A percentile compares a stretch with the other conserved stretches of the same genome.
Evolutionary conservation across 2,113 vertebrate genomes (phyloP).

Genomic region (Myodes glareolus): DNA sequence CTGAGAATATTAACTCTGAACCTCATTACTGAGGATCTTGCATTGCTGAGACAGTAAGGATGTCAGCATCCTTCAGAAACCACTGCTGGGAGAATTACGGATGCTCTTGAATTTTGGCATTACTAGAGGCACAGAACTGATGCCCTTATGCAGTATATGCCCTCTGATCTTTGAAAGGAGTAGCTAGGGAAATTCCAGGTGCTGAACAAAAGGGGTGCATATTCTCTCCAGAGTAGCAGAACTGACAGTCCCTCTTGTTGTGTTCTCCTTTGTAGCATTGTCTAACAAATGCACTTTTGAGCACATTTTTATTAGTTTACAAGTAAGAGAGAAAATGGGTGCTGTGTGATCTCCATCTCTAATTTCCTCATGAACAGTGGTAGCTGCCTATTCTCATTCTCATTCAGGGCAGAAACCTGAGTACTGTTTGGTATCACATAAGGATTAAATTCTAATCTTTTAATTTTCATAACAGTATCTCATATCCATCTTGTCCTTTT

Average conservation of each 20-base stretch:
- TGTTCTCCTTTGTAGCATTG: not conserved
- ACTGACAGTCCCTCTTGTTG: not conserved
- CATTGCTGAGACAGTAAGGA: conserved; percentile 2
- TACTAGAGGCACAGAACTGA: not conserved
- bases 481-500: not conserved
- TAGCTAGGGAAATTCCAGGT: not conserved
- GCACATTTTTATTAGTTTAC: not conserved
- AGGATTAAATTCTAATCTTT: not conserved
- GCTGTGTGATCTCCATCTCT: not conserved
- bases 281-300: not conserved
- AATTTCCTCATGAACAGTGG: not conserved
- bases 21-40: conserved; percentile 13
- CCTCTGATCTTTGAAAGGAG: not conserved
- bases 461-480: not conserved
- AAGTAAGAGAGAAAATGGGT: not conserved
- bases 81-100: conserved; percentile 37
- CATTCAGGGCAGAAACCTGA: not conserved
- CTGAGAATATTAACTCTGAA: conserved; percentile 26
- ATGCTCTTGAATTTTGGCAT: conserved; percentile 1
- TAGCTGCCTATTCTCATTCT: not conserved
- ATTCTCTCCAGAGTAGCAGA: not conserved
- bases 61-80: not conserved
- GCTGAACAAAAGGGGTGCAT: accelerated
- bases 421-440: not conserved
- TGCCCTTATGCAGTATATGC: not conserved